phyloP scores from a whole-genome alignment of 2,797 vertebrate genomes.

The Serranus cabrilla region DNA sequence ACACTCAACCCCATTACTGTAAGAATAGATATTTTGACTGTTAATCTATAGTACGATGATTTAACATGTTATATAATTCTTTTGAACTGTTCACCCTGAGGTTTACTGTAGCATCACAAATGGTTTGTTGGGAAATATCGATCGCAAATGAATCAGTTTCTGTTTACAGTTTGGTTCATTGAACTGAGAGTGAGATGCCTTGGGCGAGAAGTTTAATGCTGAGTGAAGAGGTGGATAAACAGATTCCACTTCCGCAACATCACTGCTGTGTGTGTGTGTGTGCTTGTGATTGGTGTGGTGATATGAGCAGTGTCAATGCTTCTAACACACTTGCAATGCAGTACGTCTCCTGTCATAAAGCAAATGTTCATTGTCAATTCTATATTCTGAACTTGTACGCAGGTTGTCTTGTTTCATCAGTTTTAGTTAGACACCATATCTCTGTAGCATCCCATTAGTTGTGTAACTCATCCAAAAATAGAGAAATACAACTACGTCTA shows the following conservation, averaged over 20 bases:
- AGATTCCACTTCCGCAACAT: not conserved
- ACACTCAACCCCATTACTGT: no score
- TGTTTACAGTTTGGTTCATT: constrained; percentile 56
- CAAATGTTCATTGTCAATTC: not conserved
- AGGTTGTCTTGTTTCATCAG: not conserved
- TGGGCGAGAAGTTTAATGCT: constrained; percentile 35
- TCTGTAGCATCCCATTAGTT: not conserved
- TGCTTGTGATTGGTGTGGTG: not conserved
- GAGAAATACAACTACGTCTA: not conserved
- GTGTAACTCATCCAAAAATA: not conserved
- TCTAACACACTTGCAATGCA: not conserved
- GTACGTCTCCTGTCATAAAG: not conserved
- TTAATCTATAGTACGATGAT: not conserved
- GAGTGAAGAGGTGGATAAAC: constrained; percentile 20
- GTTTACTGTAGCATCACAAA: constrained; percentile 29
- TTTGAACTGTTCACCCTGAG: constrained; percentile 8
- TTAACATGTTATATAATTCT: constrained; percentile 26
- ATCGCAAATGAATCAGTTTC: constrained; percentile 47
- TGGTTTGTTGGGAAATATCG: constrained; percentile 38
- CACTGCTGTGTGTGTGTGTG: not conserved
- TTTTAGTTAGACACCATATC: not conserved
- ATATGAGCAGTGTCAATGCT: not conserved
- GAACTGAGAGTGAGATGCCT: constrained; percentile 43
- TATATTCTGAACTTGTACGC: not conserved
- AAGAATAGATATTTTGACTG: not conserved